Base-by-base conservation (phyloP, 2,797 vertebrate genomes). In the Poliocrania exsul region DNA sequence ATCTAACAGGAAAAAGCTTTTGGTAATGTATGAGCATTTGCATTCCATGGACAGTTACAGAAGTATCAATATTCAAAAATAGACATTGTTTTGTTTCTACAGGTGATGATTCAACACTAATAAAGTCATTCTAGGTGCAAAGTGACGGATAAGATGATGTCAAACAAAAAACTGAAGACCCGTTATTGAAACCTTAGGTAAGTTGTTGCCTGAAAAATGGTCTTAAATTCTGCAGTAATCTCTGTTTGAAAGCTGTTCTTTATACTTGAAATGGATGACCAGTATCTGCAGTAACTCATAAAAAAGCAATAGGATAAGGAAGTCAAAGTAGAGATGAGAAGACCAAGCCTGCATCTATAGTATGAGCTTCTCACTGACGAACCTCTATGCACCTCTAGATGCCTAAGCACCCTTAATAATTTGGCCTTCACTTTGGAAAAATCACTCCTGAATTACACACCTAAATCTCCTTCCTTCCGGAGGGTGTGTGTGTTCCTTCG, bases 91-190 rank as follows among this genome's bases (percentile, higher is more conserved):
- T 60, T 70, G 14, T 42, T 91, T 88, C 77, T 60, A 64, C 46
- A 73, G 53, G 38, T 88, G 29, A 88, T 49, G 25, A 69, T 60
- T 96, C 58, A 72, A 66, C 16, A 87, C 26, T 31, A 77, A 77
- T 60, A 54, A 90, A 62, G 42, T 67, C 21, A 90, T 65, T 86
- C 17, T 65, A 84, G 40, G 9, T 72, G 29, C 49, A 87, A 66
- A 33, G 56, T 44, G 24, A 80, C 65, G n/a, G 47, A 78, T 83
- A 93, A 91, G n/a, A 82, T 20, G n/a, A 58, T 28, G 26, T 78
- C 28, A 72, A 77, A 79, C 23, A 75, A 44, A 86, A 81, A 88
- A 40, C 0, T 57, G 25, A 88, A 60, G 40, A 82, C 53, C 16
- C 64, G 66, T 35, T 72, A 81, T 73, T 90, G 79, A 74, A 71